These are phyloP conservation scores for Drosophila virilis DNA, from an alignment of 1,140 invertebrate species.

Conservation along the genomic window DNA sequence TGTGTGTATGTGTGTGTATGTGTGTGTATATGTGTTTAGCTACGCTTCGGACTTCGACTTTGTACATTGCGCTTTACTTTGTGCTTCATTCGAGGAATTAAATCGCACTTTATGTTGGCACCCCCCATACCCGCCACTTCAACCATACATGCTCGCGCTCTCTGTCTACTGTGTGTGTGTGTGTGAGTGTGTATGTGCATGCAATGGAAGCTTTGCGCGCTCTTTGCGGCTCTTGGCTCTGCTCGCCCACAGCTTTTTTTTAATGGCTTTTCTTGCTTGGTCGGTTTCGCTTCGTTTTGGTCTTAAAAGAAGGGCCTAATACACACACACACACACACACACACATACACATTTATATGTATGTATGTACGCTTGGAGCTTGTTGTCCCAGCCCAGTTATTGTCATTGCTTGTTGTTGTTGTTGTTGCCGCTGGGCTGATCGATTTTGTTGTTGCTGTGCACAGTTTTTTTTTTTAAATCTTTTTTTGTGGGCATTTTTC, in stretches of 20 bases:
- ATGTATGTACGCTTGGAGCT: slow-evolving; percentile 26
- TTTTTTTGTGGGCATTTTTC: slow-evolving; percentile 36
- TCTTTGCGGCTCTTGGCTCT: slow-evolving; percentile 26
- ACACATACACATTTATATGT: slow-evolving; percentile 15
- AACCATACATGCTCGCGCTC: slow-evolving; percentile 19
- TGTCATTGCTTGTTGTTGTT: slow-evolving; percentile 45
- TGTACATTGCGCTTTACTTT: slow-evolving; percentile 82
- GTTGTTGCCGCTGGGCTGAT: slow-evolving; percentile 34
- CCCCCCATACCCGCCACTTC: background rate
- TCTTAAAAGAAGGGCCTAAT: slow-evolving; percentile 75
- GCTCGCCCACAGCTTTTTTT: slow-evolving; percentile 59
- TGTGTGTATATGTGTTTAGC: slow-evolving; percentile 13
- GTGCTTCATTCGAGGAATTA: slow-evolving; percentile 74
- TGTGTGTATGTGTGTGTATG: slow-evolving; percentile 1
- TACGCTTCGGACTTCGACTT: slow-evolving; percentile 57
- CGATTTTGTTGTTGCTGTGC: slow-evolving; percentile 42
- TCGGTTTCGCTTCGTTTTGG: slow-evolving; percentile 65
- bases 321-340: slow-evolving; percentile 33
- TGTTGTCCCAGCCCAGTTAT: slow-evolving; percentile 48
- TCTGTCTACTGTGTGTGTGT: slow-evolving; percentile 19
- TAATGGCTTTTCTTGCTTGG: slow-evolving; percentile 74
- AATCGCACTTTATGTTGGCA: slow-evolving; percentile 68
- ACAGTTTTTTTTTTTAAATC: slow-evolving; percentile 29
- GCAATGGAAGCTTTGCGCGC: slow-evolving; percentile 19
- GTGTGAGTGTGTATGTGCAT: slow-evolving; percentile 12